Evolutionary conservation across 2,113 vertebrate species (phyloP).

Genomic region (Fulica atra): DNA sequence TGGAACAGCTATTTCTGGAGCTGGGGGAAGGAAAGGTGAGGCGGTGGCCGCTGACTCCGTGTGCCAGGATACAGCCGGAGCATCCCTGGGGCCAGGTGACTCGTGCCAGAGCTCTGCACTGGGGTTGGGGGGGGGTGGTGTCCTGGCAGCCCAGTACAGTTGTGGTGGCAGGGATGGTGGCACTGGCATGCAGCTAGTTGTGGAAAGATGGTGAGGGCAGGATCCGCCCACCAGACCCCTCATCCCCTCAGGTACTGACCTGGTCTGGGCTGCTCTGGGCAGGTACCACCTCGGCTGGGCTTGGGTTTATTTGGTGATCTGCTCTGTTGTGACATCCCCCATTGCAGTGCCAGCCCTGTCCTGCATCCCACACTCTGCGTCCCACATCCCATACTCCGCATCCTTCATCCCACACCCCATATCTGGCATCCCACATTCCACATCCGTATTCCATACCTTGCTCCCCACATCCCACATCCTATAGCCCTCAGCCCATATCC

Average conservation of each 20-base stretch:
- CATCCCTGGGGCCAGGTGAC: background rate
- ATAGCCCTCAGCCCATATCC: background rate
- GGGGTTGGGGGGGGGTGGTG: too few relatives aligned
- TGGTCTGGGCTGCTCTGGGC: background rate
- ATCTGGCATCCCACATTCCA: too few relatives aligned
- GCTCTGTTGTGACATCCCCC: background rate
- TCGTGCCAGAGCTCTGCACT: background rate
- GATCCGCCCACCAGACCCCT: too few relatives aligned
- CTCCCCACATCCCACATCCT: too few relatives aligned
- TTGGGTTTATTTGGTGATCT: background rate
- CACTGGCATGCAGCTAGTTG: background rate
- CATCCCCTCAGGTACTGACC: fast-evolving
- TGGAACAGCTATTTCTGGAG: background rate
- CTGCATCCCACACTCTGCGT: fast-evolving
- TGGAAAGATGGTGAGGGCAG: fast-evolving
- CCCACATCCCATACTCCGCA: fast-evolving
- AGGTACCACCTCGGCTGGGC: background rate
- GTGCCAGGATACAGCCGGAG: background rate
- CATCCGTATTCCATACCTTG: too few relatives aligned
- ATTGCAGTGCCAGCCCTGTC: background rate
- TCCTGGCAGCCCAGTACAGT: background rate
- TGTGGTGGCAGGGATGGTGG: background rate
- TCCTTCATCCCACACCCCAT: too few relatives aligned
- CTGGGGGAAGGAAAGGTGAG: background rate
- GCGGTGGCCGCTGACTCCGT: fast-evolving